A percentile compares a stretch with the other conserved stretches of the same genome.
Conservation (phyloP, 2,113 vertebrate species). For the Vulpes vulpes region DNA sequence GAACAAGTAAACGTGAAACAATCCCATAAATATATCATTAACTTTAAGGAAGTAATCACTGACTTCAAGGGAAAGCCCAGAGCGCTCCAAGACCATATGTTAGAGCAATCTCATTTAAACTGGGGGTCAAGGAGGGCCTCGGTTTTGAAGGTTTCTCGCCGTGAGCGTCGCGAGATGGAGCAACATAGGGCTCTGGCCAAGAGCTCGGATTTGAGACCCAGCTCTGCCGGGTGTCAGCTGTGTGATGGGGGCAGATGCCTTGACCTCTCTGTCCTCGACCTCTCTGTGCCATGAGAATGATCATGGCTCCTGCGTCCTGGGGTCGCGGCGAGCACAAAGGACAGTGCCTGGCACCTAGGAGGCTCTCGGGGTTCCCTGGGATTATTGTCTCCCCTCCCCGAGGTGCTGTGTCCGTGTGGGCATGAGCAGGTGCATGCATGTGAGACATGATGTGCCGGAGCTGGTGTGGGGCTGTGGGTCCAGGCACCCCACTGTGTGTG, state of each 20-base stretch:
- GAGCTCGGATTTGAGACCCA: background rate
- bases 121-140: background rate
- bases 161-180: background rate
- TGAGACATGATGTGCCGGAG: background rate
- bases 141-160: background rate
- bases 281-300: background rate
- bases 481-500: background rate
- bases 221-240: background rate
- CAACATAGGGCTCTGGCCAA: background rate
- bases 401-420: fast-evolving
- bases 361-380: background rate
- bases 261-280: background rate
- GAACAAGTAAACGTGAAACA: background rate
- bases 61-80: background rate
- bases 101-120: background rate
- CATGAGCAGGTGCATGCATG: background rate
- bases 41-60: background rate
- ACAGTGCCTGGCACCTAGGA: fast-evolving
- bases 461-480: background rate
- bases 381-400: background rate
- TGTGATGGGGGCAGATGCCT: background rate
- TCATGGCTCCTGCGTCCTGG: background rate
- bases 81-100: background rate
- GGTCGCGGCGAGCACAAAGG: background rate
- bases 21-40: background rate